Evolutionary conservation across 2,888 invertebrate genomes (phyloP).

Genomic region (Neocrepidodera transversa): DNA sequence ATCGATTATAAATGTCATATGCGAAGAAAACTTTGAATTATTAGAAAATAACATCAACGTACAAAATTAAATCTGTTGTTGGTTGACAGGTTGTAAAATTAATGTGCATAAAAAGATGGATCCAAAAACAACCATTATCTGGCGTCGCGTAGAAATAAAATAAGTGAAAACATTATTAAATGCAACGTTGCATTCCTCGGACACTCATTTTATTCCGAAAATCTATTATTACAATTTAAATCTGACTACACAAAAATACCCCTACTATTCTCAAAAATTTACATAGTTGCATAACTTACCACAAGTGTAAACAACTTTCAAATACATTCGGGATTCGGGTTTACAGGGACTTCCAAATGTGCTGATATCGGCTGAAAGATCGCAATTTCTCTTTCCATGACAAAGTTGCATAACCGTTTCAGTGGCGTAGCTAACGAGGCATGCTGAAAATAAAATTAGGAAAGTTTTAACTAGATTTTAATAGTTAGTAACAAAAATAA

Average conservation of each 20-base stretch:
- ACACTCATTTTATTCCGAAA: background rate
- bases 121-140: too few relatives aligned
- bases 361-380: conserved; percentile 78
- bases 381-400: conserved; percentile 82
- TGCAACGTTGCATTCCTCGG: too few relatives aligned
- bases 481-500: too few relatives aligned
- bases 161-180: too few relatives aligned
- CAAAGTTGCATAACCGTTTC: conserved; percentile 86
- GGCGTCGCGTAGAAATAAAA: too few relatives aligned
- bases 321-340: conserved; percentile 79
- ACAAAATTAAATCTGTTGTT: too few relatives aligned
- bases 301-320: conserved; percentile 87
- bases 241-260: background rate
- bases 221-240: background rate
- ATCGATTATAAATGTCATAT: too few relatives aligned
- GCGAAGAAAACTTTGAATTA: too few relatives aligned
- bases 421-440: conserved; percentile 87
- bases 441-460: conserved; percentile 69
- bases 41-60: too few relatives aligned
- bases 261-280: background rate
- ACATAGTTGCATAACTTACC: conserved; percentile 66
- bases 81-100: too few relatives aligned
- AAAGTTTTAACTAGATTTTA: background rate
- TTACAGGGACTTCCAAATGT: conserved; percentile 86
- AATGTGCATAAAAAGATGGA: too few relatives aligned